Base-by-base conservation (phyloP, 2,113 vertebrate species). In the Elephas maximus region DNA sequence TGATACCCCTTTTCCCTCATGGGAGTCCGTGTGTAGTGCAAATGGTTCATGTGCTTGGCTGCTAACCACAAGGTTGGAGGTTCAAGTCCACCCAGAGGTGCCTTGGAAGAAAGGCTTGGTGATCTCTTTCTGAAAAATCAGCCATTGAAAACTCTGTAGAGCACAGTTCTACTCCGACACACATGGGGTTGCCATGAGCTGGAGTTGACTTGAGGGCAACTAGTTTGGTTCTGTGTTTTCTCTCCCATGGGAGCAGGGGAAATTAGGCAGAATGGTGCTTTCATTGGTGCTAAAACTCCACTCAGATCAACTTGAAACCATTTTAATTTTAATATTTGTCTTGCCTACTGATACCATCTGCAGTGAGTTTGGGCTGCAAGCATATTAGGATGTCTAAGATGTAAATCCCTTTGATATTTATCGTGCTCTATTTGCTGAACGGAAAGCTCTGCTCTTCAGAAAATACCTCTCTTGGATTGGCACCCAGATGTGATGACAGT, bases 261-360 rank as follows among this genome's bases (percentile, higher is more conserved):
- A 91, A 88, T 93, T 91, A 86, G 33, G 33, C 45, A 76, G 77
- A 93, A 81, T 45, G 4, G 33, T 84, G 73, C 85, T 79, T 89
- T 79, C 33, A 37, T 91, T 57, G 1, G 30, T 81, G 28, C 44
- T 92, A 83, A 93, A 53, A 80, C 10, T 18, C 37, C 15, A 45
- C 37, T 71, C 17, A 8, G 44, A 76, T 94, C 76, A n/a, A 73
- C 76, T 57, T 21, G 48, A 89, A 96, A 60, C 44, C 71, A 51
- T 77, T 92, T 93, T 82, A 51, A 77, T 85, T 81, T 81, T 48
- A 73, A 60, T 93, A 60, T 90, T 85, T 94, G 96, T 93, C 79
- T 94, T 90, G 51, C 26, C 8, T 65, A 69, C 81, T 84, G 94
- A 91, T 94, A 48, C 37, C 77, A 94, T 89, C 71, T 69, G 45